Evolutionary conservation across 2,113 vertebrate genomes (phyloP).

Genomic region (Gadus chalcogrammus): DNA sequence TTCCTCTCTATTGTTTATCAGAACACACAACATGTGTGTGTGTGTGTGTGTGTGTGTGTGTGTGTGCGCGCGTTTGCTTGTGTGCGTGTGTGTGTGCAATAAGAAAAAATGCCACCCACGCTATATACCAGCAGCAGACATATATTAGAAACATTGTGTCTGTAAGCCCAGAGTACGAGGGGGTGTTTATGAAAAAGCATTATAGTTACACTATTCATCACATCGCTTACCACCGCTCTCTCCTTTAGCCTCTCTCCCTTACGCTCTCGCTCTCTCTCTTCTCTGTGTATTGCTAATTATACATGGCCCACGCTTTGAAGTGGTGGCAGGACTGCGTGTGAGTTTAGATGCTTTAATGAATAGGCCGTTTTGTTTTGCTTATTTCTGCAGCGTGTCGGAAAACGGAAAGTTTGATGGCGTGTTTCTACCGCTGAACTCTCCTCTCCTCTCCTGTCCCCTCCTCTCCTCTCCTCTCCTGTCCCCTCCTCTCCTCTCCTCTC

Average conservation of each 20-base stretch:
- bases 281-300: constrained; percentile 55
- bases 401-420: constrained; percentile 57
- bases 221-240: neutral
- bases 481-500: too few relatives aligned
- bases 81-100: neutral
- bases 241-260: neutral
- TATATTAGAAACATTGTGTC: neutral
- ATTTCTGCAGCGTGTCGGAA: constrained; percentile 32
- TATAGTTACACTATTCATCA: constrained; percentile 53
- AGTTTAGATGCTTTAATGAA: constrained; percentile 64
- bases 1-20: constrained; percentile 35
- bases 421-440: constrained; percentile 11
- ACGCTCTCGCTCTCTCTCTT: neutral
- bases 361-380: constrained; percentile 51
- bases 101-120: neutral
- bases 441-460: neutral
- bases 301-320: constrained; percentile 54
- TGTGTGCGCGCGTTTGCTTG: neutral
- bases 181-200: constrained; percentile 8
- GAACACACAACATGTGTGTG: neutral
- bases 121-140: neutral
- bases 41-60: constrained; percentile 17
- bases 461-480: neutral
- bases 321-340: constrained; percentile 52
- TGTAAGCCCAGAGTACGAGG: neutral